Percentiles rank a stretch among this genome's conserved stretches.
These are phyloP conservation scores for Oryzias javanicus DNA, from an alignment of 2,113 vertebrate species.

Conservation along the genomic window DNA sequence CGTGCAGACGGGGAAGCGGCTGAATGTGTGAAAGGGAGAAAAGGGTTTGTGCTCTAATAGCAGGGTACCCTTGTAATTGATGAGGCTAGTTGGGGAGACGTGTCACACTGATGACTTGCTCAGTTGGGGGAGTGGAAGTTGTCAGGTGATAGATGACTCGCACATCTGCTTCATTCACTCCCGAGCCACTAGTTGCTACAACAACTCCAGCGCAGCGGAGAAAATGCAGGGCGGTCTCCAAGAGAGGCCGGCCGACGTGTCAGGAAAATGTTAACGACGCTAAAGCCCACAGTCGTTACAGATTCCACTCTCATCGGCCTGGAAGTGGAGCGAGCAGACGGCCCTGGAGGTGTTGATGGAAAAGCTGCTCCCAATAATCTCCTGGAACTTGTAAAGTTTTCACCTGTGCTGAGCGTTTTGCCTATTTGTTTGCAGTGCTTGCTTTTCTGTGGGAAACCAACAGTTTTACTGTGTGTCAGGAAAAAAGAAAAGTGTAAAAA, in stretches of 20 bases:
- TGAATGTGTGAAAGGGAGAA: slow-evolving; percentile 62
- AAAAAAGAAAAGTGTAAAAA: slow-evolving; percentile 67
- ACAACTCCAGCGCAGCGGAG: slow-evolving; percentile 79
- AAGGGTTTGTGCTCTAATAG: slow-evolving; percentile 70
- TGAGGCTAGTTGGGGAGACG: slow-evolving; percentile 66
- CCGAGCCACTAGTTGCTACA: slow-evolving; percentile 86
- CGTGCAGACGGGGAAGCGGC: slow-evolving; percentile 63
- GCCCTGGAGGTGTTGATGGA: slow-evolving; percentile 57
- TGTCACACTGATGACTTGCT: slow-evolving; percentile 87
- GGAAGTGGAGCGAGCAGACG: slow-evolving; percentile 52
- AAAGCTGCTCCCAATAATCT: slow-evolving; percentile 57
- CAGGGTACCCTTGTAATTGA: slow-evolving; percentile 74
- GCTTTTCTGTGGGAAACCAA: slow-evolving; percentile 8
- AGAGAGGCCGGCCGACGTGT: slow-evolving; percentile 78
- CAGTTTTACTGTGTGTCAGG: slow-evolving; percentile 50
- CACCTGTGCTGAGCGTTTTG: slow-evolving; percentile 36
- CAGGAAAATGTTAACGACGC: slow-evolving; percentile 86
- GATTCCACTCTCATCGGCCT: slow-evolving; percentile 71
- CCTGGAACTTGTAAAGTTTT: slow-evolving; percentile 48
- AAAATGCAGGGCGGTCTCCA: slow-evolving; percentile 85
- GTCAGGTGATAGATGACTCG: slow-evolving; percentile 84
- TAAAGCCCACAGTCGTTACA: slow-evolving; percentile 77
- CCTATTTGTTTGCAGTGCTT: slow-evolving; percentile 11
- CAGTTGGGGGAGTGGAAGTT: slow-evolving; percentile 78
- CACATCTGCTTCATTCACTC: slow-evolving; percentile 88